A percentile compares a stretch with the other conserved stretches of the same genome.
These are phyloP conservation scores for Anser brachyrhynchus DNA, from an alignment of 2,113 vertebrate genomes.

Conservation along the genomic window DNA sequence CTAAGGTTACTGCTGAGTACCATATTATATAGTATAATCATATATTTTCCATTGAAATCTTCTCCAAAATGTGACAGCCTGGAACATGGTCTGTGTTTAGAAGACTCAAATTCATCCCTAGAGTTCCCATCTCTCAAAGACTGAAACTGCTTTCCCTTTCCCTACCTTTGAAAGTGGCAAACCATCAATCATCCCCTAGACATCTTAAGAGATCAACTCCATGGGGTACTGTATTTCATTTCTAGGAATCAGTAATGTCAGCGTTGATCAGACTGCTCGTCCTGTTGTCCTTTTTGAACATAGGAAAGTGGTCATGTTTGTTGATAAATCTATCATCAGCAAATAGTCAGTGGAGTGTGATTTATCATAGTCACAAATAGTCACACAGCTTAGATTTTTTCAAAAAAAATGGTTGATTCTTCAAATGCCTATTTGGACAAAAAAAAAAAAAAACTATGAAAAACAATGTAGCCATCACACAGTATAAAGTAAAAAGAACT, in stretches of 20 bases:
- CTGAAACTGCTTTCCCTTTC: neutral
- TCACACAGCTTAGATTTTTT: neutral
- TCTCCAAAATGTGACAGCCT: neutral
- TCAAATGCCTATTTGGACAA: neutral
- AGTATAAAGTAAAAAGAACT: neutral
- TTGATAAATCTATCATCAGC: neutral
- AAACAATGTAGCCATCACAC: neutral
- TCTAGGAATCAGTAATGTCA: neutral
- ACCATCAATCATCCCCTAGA: neutral
- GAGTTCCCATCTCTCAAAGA: neutral
- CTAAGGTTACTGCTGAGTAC: neutral
- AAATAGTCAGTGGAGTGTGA: neutral
- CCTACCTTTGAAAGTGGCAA: slow-evolving; percentile 1
- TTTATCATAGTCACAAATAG: neutral
- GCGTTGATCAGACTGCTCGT: neutral
- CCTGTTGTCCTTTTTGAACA: neutral
- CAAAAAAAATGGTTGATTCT: neutral
- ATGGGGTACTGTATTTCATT: neutral
- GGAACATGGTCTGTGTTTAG: neutral
- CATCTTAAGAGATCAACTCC: neutral
- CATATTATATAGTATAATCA: neutral
- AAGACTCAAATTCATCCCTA: neutral
- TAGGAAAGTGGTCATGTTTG: neutral
- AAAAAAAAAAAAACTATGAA: neutral
- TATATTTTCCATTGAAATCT: neutral